A percentile compares a stretch with the other conserved stretches of the same genome.
phyloP scores from a whole-genome alignment of 2,113 vertebrate species.

The Candoia aspera region DNA sequence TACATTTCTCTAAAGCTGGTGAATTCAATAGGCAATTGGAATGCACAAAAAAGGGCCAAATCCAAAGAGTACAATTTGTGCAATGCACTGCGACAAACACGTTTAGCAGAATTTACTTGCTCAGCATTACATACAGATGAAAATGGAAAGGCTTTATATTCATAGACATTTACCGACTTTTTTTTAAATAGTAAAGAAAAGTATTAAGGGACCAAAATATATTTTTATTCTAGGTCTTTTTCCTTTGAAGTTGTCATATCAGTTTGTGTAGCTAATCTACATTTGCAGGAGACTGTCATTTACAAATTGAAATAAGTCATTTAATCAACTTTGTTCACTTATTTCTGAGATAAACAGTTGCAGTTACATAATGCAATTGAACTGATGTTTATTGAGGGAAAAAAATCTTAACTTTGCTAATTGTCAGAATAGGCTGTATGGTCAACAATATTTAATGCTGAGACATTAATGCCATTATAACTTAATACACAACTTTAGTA shows the following conservation, averaged over 20 bases:
- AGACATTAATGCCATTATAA: slow-evolving; percentile 65
- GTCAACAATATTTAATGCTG: slow-evolving; percentile 59
- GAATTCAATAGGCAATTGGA: slow-evolving; percentile 30
- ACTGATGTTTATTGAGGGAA: neutral
- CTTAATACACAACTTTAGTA: slow-evolving; percentile 61
- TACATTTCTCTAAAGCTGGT: slow-evolving; percentile 16
- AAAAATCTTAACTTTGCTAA: slow-evolving; percentile 45
- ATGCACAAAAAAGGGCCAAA: neutral
- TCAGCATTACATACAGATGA: neutral
- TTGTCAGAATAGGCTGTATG: slow-evolving; percentile 57
- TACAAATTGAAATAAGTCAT: slow-evolving; percentile 3
- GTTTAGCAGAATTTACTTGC: neutral
- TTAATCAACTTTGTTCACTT: slow-evolving; percentile 16
- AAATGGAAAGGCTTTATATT: slow-evolving; percentile 26
- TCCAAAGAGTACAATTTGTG: neutral
- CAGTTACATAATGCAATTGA: neutral
- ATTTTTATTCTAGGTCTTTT: neutral
- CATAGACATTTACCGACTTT: slow-evolving; percentile 16
- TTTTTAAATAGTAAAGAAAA: neutral
- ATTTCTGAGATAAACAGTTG: slow-evolving; percentile 25
- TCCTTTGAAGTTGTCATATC: neutral
- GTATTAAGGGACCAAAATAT: slow-evolving; percentile 15
- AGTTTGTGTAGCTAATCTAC: neutral
- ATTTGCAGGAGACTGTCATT: slow-evolving; percentile 4
- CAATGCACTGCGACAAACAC: slow-evolving; percentile 22